Base-by-base conservation (phyloP, 2,888 invertebrate genomes). In the Clitarchus hookeri region DNA sequence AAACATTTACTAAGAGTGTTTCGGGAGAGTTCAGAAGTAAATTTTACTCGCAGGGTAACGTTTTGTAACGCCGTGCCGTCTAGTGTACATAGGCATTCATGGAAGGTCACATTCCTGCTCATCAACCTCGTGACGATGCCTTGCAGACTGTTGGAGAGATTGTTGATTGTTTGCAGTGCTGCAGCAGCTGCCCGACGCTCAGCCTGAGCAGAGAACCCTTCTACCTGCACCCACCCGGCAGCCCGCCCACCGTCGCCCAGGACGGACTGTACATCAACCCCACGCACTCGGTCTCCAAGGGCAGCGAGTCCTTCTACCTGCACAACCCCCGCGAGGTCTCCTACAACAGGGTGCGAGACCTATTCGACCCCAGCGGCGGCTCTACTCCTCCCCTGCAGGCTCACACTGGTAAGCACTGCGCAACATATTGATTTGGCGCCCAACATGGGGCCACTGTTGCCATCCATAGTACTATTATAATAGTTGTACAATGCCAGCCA, bases 221-320 rank as follows among this genome's bases (percentile, higher is more conserved):
- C 91, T 96, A 95, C 91, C 92, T 96, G 36, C 96, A 96, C 92
- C 95, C 95, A 6, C 88, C 90, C 6, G 77, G 84, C 2, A 44
- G 44, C 80, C 86, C 80, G 84, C 87, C 48, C 25, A 92, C 89
- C 90, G 93, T 93, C 88, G 95, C 95, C 0, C 95, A 95, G 86
- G 96, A 97, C 89, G 97, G 97, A 0, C 93, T 97, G 80, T 97
- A 97, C 90, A 95, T 97, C 87, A 97, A 97, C 91, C 97, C 97
- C 0, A 96, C 97, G 96, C 94, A 93, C 16, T 78, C 84, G 13
- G 93, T 78, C 89, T 89, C 87, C 3, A 86, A 87, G 48, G 87
- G 85, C 85, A 93, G 93, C n/a, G 95, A 95, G 89, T 95, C 96
- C 11, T 98, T 97, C 93, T 98, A 96, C 91, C 93, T 98, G 85